These are phyloP conservation scores for Metridium senile DNA, from an alignment of 92 coral and sea anemone species.

Conservation along the genomic window DNA sequence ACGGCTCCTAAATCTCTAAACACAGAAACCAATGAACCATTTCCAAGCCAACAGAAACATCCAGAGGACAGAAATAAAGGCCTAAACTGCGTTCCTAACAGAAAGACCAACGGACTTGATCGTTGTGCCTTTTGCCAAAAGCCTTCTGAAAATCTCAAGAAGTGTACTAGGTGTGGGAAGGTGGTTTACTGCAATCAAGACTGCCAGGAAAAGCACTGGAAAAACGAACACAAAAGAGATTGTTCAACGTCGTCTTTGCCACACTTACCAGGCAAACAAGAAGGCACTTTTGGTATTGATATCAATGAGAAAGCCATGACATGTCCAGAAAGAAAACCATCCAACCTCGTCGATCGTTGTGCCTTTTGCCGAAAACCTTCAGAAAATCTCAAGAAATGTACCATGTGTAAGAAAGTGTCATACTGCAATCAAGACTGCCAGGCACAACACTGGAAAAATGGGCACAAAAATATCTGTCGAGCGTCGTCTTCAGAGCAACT, in stretches of 20 bases:
- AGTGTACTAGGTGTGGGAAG: slow-evolving; percentile 40
- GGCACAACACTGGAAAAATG: not conserved
- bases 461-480: not conserved
- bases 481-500: not conserved
- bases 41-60: no score
- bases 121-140: slow-evolving; percentile 42
- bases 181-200: slow-evolving; percentile 36
- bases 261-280: no score
- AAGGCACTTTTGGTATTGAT: no score
- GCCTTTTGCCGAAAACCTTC: slow-evolving; percentile 37
- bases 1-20: no score
- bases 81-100: no score
- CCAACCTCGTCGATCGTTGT: no score
- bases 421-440: slow-evolving; percentile 50
- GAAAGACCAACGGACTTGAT: no score
- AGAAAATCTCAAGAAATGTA: slow-evolving; percentile 36
- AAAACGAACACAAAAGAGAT: slow-evolving; percentile 17
- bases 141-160: slow-evolving; percentile 31
- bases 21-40: no score
- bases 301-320: no score
- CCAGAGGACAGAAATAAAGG: no score
- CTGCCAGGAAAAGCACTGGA: slow-evolving; percentile 29
- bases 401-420: slow-evolving; percentile 36
- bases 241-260: slow-evolving; percentile 9
- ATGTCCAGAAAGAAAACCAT: no score